Evolutionary conservation across 64 coral and sea anemone species (phyloP), one percentile per base, ranked within the genome.

Genomic region (Pocillopora damicornis): DNA sequence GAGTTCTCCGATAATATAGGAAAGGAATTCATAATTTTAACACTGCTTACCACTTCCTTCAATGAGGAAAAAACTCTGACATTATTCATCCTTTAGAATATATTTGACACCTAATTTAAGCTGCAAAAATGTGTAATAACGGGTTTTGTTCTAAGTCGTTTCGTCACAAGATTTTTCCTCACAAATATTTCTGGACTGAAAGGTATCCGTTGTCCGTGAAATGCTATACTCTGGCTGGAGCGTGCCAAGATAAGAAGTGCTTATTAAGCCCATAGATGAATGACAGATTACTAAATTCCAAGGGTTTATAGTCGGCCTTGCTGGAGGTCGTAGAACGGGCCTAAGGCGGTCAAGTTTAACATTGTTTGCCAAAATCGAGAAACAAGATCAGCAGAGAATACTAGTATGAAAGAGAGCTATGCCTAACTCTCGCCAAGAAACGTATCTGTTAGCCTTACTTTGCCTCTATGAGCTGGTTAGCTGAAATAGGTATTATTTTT

Each of bases 131-230:
- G 80, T 12, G 36, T 13, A 51, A 64, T 42, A 7, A 36, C 2
- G 56, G 7, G 45, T 37, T 68, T 38, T n/a, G 22, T 1, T 0
- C 36, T 45, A 6, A 45, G 64, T 82, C 20, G 17, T 64, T 36
- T 23, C 36, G 61, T 42, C 63, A 18, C 13, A 67, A 68, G 61
- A 83, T 68, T 83, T 83, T 83, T 18, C 62, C 68, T 9, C 15
- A 71, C 62, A 83, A 83, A 83, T 68, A 83, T 83, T 83, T 83
- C 17, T 83, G 45, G 80, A 67, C 61, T 69, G 79, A 51, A 66
- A 83, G 61, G 11, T 83, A 83, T 83, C 80, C 80, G 80, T n/a
- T 18, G 42, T 51, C 25, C 6, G 67, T 83, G 80, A 83, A 83
- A 83, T 83, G 63, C 62, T 69, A 69, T 66, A 83, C 37, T 35